These are phyloP conservation scores for Lepilemur septentrionalis DNA, from an alignment of 2,797 vertebrate genomes.

Conservation along the genomic window DNA sequence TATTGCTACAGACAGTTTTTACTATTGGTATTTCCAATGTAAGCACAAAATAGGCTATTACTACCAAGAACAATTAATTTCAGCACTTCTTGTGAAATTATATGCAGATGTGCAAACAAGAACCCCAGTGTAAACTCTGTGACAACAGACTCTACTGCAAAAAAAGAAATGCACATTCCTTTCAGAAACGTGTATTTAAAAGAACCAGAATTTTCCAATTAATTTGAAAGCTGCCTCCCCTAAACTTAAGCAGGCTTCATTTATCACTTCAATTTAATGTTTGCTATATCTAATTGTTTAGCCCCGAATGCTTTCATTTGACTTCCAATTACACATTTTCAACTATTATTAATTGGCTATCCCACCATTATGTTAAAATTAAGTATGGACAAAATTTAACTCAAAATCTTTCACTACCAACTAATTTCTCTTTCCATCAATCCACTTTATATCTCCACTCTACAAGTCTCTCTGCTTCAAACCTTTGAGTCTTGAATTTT, in stretches of 20 bases:
- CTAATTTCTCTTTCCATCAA: neutral
- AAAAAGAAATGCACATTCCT: neutral
- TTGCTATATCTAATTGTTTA: neutral
- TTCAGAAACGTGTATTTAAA: conserved; percentile 13
- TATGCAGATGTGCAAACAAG: neutral
- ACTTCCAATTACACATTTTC: conserved; percentile 4
- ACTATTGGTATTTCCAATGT: conserved; percentile 55
- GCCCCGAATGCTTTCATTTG: neutral
- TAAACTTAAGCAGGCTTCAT: neutral
- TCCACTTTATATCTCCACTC: neutral
- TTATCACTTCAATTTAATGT: conserved; percentile 35
- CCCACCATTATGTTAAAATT: neutral
- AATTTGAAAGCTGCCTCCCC: neutral
- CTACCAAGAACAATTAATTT: conserved; percentile 1
- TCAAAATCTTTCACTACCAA: neutral
- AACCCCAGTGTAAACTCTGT: neutral
- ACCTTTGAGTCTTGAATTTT: neutral
- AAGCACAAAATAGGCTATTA: conserved; percentile 25
- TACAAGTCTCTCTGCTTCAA: neutral
- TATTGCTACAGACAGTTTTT: conserved; percentile 54
- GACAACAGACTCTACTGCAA: neutral
- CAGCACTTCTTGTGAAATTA: conserved; percentile 31
- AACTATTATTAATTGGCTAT: neutral
- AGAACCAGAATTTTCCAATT: conserved; percentile 13
- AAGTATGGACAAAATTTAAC: neutral